A percentile compares a stretch with the other conserved stretches of the same genome.
These are phyloP conservation scores for Hepsetus odoe DNA, from an alignment of 2,113 vertebrate genomes.

Conservation along the genomic window DNA sequence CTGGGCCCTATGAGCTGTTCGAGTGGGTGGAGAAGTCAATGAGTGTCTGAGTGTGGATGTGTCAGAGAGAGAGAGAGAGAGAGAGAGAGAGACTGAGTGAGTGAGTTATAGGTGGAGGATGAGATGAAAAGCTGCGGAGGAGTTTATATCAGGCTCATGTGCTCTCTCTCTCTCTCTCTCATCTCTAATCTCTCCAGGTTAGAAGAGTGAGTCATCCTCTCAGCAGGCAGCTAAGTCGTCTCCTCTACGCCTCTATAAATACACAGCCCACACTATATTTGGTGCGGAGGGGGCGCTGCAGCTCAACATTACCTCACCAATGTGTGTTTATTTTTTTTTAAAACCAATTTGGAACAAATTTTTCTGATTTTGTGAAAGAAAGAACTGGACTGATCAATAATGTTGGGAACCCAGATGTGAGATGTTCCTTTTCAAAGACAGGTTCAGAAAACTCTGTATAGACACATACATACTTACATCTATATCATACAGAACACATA, in stretches of 20 bases:
- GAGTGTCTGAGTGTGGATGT: neutral
- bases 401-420: too few species aligned
- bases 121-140: constrained; percentile 34
- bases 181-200: constrained; percentile 53
- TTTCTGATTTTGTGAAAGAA: neutral
- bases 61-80: neutral
- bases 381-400: too few species aligned
- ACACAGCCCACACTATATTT: constrained; percentile 50
- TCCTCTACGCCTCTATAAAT: constrained; percentile 55
- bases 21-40: constrained; percentile 17
- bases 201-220: constrained; percentile 54
- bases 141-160: constrained; percentile 42
- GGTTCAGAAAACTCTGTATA: too few species aligned
- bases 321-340: neutral
- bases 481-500: too few species aligned
- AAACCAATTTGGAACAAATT: neutral
- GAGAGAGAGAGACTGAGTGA: constrained; percentile 19
- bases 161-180: constrained; percentile 16
- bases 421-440: too few species aligned
- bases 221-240: constrained; percentile 32
- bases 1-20: constrained; percentile 1
- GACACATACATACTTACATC: too few species aligned
- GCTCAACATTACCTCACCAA: constrained; percentile 36
- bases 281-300: constrained; percentile 50
- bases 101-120: too few species aligned